These are phyloP conservation scores for Glareola pratincola DNA, from an alignment of 2,113 vertebrate genomes.

Conservation along the genomic window DNA sequence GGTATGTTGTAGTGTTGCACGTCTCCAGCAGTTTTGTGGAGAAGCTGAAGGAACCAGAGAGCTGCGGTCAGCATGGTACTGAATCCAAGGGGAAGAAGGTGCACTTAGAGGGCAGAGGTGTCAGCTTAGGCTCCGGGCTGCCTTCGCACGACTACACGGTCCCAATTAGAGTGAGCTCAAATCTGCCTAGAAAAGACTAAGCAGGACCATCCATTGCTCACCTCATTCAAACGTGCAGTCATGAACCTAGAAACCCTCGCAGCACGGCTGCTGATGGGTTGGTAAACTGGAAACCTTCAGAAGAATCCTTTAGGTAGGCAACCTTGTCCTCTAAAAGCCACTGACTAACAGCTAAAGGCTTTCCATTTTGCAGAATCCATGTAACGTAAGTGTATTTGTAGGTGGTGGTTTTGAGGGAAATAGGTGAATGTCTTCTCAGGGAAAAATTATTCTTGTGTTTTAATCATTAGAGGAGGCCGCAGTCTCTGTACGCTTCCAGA, in stretches of 20 bases:
- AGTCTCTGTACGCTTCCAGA: neutral
- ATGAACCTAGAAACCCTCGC: neutral
- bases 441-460: fast-evolving
- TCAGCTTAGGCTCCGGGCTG: neutral
- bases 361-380: neutral
- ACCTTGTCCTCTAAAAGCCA: no score
- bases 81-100: neutral
- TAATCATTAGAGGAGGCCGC: neutral
- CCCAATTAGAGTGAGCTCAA: neutral
- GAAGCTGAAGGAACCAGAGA: neutral
- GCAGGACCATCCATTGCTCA: neutral
- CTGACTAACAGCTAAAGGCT: neutral
- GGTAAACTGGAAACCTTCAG: neutral
- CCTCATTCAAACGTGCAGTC: neutral
- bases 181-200: neutral
- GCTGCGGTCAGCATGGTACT: no score
- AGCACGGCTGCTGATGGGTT: neutral
- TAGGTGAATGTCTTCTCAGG: neutral
- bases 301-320: neutral
- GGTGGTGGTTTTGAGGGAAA: neutral
- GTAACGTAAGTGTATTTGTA: neutral
- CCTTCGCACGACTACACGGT: neutral
- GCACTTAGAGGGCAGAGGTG: neutral
- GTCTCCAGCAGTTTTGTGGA: neutral
- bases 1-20: no score